Evolutionary conservation across 2,113 vertebrate species (phyloP).

Genomic region (Orthonyx spaldingii): DNA sequence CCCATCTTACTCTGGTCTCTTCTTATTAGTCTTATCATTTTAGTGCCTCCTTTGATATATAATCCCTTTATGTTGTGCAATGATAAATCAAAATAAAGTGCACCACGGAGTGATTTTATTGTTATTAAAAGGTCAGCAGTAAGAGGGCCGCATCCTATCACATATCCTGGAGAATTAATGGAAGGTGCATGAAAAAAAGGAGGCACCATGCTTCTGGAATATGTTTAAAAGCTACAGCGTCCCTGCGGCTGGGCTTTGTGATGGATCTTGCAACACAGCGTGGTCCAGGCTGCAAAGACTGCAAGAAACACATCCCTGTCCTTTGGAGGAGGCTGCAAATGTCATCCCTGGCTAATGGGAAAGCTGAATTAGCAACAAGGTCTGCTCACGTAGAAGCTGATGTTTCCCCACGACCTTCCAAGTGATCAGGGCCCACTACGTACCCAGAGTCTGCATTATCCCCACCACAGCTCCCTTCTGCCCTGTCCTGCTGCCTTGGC

Average conservation of each 20-base stretch:
- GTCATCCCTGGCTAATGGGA: not conserved
- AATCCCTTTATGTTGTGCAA: constrained; percentile 25
- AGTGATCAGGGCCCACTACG: fast-evolving
- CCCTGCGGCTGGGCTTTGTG: not conserved
- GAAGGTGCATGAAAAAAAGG: not conserved
- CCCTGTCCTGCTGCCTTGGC: not conserved
- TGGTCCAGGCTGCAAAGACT: not conserved
- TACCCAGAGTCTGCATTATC: too few species aligned
- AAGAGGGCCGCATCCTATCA: not conserved
- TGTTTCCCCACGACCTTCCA: not conserved
- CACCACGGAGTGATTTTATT: constrained; percentile 41
- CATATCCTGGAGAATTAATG: constrained; percentile 2
- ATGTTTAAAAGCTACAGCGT: not conserved
- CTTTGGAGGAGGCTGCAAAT: not conserved
- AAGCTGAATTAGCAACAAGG: fast-evolving
- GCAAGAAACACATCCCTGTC: not conserved
- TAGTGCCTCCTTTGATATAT: constrained; percentile 49
- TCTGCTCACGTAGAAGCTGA: not conserved
- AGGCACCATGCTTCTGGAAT: not conserved
- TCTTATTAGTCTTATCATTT: constrained; percentile 50
- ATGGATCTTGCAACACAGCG: fast-evolving
- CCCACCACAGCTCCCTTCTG: not conserved
- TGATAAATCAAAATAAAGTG: constrained; percentile 56
- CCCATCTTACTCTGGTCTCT: constrained; percentile 21
- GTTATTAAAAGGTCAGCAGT: constrained; percentile 52